Percentiles rank a stretch among this genome's conserved stretches.
phyloP scores from a whole-genome alignment of 2,797 vertebrate species.

The Hippocampus kuda region DNA sequence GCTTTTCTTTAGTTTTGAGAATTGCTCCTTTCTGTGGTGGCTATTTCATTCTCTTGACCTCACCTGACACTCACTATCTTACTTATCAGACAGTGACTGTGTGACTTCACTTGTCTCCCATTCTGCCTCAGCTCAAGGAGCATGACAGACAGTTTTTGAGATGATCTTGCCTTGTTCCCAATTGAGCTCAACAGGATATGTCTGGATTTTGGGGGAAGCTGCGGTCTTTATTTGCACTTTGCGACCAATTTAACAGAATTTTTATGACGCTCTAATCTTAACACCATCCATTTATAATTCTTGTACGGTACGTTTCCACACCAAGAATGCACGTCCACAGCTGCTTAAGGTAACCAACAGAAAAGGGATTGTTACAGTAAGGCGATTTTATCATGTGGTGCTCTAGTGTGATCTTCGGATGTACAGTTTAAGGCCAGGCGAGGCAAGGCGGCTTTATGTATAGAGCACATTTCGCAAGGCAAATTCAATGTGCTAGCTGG shows the following conservation, averaged over 20 bases:
- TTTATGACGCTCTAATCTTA: not conserved
- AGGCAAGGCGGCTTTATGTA: too few species aligned
- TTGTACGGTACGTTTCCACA: not conserved
- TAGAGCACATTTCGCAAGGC: too few species aligned
- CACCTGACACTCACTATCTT: not conserved
- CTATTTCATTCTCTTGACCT: not conserved
- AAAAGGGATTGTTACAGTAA: not conserved
- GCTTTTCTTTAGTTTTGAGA: too few species aligned
- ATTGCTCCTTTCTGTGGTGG: not conserved
- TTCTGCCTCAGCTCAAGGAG: not conserved
- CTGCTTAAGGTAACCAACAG: not conserved
- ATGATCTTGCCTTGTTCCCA: not conserved
- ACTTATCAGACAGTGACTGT: not conserved
- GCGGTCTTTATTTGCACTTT: not conserved
- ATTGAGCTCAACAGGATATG: not conserved
- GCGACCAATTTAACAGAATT: not conserved
- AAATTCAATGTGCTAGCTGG: too few species aligned
- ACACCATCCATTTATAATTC: not conserved
- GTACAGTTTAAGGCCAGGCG: not conserved
- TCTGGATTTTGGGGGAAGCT: not conserved
- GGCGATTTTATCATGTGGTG: not conserved
- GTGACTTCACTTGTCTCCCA: not conserved
- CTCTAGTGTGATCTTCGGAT: not conserved
- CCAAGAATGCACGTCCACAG: not conserved
- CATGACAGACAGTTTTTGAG: not conserved